Conservation (phyloP, 1,140 invertebrate species). For the Drosophila ercepeae region DNA sequence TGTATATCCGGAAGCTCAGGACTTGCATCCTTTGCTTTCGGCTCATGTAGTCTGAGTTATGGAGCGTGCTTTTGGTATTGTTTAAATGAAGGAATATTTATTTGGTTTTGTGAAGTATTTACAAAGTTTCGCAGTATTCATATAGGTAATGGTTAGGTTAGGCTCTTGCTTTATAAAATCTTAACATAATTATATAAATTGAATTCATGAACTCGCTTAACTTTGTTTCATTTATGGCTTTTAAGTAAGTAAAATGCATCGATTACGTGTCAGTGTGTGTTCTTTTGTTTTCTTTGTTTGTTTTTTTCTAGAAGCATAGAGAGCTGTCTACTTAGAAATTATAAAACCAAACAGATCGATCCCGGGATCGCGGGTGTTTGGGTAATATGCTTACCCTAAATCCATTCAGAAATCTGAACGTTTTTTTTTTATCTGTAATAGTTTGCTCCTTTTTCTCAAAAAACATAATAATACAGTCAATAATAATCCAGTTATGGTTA, state of each 20-base stretch:
- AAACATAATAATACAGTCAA: slow-evolving; percentile 38
- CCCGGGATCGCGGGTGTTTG: slow-evolving; percentile 8
- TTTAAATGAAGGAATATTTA: slow-evolving; percentile 76
- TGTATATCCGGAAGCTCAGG: slow-evolving; percentile 24
- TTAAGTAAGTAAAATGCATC: slow-evolving; percentile 72
- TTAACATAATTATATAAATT: slow-evolving; percentile 81
- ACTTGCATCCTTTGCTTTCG: slow-evolving; percentile 33
- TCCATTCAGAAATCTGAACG: slow-evolving; percentile 28
- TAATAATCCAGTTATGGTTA: slow-evolving; percentile 59
- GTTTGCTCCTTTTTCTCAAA: slow-evolving; percentile 58
- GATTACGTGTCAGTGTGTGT: slow-evolving; percentile 67
- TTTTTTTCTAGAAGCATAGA: slow-evolving; percentile 38
- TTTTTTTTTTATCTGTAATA: slow-evolving; percentile 53
- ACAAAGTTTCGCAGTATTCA: slow-evolving; percentile 62
- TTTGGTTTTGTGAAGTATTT: slow-evolving; percentile 67
- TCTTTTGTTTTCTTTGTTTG: neutral
- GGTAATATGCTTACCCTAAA: slow-evolving; percentile 5
- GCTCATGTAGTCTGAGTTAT: slow-evolving; percentile 23
- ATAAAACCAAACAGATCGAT: slow-evolving; percentile 65
- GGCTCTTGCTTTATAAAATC: slow-evolving; percentile 77
- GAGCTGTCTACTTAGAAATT: slow-evolving; percentile 74
- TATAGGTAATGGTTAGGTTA: slow-evolving; percentile 52
- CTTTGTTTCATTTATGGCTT: slow-evolving; percentile 34
- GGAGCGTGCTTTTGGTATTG: slow-evolving; percentile 33
- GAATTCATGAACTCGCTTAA: slow-evolving; percentile 56